Evolutionary conservation across 1,140 invertebrate species (phyloP).

Genomic region (Potamilus streckersoni): DNA sequence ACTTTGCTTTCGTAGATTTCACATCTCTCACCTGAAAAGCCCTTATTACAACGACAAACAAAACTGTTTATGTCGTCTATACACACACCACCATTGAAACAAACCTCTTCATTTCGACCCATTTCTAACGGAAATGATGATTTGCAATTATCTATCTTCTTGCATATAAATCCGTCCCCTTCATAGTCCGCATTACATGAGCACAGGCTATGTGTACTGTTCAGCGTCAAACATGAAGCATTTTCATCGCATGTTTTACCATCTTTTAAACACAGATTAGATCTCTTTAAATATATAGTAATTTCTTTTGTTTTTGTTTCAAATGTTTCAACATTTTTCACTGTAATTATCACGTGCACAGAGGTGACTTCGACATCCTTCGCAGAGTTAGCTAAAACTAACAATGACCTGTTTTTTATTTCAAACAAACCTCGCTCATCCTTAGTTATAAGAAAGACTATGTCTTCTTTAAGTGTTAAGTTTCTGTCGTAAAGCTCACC

Average conservation of each 20-base stretch:
- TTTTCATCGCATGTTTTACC: constrained; percentile 40
- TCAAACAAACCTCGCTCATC: constrained; percentile 35
- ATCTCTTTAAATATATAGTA: constrained; percentile 34
- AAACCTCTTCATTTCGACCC: background rate
- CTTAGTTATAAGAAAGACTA: constrained; percentile 34
- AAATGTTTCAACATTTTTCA: constrained; percentile 38
- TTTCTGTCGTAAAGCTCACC: constrained; percentile 36
- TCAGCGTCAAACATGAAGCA: constrained; percentile 39
- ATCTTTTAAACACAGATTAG: constrained; percentile 34
- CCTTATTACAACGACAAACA: constrained; percentile 40
- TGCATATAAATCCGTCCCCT: constrained; percentile 79
- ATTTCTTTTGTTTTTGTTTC: constrained; percentile 26
- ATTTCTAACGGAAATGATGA: background rate
- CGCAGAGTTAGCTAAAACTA: constrained; percentile 37
- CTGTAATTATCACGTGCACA: constrained; percentile 33
- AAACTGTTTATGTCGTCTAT: constrained; percentile 35
- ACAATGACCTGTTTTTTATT: constrained; percentile 37
- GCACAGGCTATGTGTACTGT: constrained; percentile 70
- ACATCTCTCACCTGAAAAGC: constrained; percentile 43
- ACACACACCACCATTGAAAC: constrained; percentile 39
- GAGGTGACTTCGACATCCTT: constrained; percentile 31
- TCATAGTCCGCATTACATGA: constrained; percentile 90
- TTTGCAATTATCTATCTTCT: constrained; percentile 82
- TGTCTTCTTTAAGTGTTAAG: constrained; percentile 27
- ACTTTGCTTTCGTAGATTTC: constrained; percentile 21